Evolutionary conservation across 2,797 vertebrate genomes (phyloP).

Genomic region (Xiphorhynchus erythropygius): DNA sequence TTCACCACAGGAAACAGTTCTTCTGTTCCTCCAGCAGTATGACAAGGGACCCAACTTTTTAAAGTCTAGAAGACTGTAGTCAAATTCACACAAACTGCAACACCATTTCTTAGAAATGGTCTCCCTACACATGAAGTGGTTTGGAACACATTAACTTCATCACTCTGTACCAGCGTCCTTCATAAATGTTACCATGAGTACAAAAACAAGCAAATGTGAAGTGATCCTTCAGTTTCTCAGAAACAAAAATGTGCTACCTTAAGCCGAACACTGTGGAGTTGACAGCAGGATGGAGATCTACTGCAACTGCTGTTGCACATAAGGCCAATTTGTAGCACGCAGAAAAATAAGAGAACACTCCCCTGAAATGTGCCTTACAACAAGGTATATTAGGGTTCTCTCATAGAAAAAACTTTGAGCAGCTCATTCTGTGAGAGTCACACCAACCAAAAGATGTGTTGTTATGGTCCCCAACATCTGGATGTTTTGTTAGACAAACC

Average conservation of each 20-base stretch:
- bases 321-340: background rate
- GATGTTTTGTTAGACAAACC: background rate
- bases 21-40: background rate
- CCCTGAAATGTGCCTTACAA: background rate
- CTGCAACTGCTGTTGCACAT: background rate
- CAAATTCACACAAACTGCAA: background rate
- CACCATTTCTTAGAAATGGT: background rate
- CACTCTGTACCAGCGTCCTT: accelerated
- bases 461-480: background rate
- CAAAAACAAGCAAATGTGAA: background rate
- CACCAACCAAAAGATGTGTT: background rate
- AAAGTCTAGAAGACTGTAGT: background rate
- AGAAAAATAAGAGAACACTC: background rate
- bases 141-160: background rate
- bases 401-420: background rate
- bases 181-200: background rate
- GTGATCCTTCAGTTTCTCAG: background rate
- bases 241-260: background rate
- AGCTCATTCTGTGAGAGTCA: background rate
- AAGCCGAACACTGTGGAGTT: background rate
- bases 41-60: background rate
- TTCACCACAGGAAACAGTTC: background rate
- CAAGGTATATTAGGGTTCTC: background rate
- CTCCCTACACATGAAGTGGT: background rate
- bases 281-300: background rate